Base-by-base conservation (phyloP, 2,888 invertebrate genomes). In the Watsonalla binaria region DNA sequence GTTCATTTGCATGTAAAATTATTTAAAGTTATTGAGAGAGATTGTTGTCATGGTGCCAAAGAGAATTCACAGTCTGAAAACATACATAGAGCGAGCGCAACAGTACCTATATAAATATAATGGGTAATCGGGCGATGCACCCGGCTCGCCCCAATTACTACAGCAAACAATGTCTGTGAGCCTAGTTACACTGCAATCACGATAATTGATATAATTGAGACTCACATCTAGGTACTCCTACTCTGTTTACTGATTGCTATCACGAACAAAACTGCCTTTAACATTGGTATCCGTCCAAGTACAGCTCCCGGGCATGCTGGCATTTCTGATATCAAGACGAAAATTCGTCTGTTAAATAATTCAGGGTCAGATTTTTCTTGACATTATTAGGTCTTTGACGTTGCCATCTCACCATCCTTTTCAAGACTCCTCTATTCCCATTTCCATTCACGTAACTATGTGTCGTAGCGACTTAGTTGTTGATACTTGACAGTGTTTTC, bases 91-190 rank as follows among this genome's bases (percentile, higher is more conserved):
- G 63, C 64, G 54, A 57, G 63, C 65, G 62, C 61, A 24, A 24
- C 24, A 52, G 45, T 46, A 11, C 2, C 52, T 56, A 54, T 61
- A 62, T 61, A 64, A 64, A 63, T 75, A 76, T 42, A 11, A 11
- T 11, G 42, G 42, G 42, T 42, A 42, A 42, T 79, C 78, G 78
- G 76, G 55, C 80, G 71, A 75, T 74, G 82, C 76, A 75, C 82
- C 65, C 68, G 37, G 13, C 42, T 42, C 65, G 73, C 58, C 69
- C 77, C 63, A 76, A 77, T 76, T 79, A 59, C 59, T 62, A 66
- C 63, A 61, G 62, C 59, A 62, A 65, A 66, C 64, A 66, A 65
- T 59, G 54, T 56, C 54, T 48, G 48, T 51, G 47, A 46, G 11
- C 5, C 42, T 42, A 42, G 8, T 2, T 46, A 46, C 51, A 24